A percentile compares a stretch with the other conserved stretches of the same genome.
Evolutionary conservation across 2,113 vertebrate genomes (phyloP).

Genomic region (Ophthalmolycus amberensis): DNA sequence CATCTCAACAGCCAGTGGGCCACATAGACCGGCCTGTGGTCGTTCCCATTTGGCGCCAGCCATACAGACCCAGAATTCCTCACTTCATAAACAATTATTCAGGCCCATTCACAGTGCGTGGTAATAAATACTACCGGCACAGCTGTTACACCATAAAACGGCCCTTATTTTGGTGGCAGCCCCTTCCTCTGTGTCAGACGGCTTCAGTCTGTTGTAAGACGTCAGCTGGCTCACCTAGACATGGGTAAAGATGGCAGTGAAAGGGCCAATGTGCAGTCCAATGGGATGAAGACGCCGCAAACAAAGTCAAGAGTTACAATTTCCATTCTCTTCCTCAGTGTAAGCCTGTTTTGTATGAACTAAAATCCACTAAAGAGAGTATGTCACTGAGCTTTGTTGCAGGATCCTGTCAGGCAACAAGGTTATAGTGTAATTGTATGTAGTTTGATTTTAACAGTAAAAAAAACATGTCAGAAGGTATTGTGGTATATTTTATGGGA

Average conservation of each 20-base stretch:
- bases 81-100: conserved; percentile 79
- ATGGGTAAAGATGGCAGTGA: conserved; percentile 30
- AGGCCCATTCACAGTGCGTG: conserved; percentile 54
- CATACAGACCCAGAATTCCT: conserved; percentile 77
- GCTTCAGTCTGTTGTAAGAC: conserved; percentile 23
- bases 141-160: conserved; percentile 81
- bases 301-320: background rate
- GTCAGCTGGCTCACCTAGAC: conserved; percentile 39
- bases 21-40: conserved; percentile 17
- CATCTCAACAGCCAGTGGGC: conserved; percentile 42
- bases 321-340: background rate
- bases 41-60: conserved; percentile 72
- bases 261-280: background rate
- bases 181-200: conserved; percentile 42
- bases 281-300: background rate
- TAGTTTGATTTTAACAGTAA: background rate
- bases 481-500: background rate
- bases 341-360: background rate
- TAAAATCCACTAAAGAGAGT: background rate
- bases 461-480: background rate
- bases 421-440: background rate
- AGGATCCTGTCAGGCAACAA: background rate
- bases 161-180: conserved; percentile 56
- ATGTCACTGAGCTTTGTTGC: background rate
- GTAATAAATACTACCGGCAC: conserved; percentile 83